phyloP scores from a whole-genome alignment of 2,888 invertebrate species.

The Drosophila subquinaria region DNA sequence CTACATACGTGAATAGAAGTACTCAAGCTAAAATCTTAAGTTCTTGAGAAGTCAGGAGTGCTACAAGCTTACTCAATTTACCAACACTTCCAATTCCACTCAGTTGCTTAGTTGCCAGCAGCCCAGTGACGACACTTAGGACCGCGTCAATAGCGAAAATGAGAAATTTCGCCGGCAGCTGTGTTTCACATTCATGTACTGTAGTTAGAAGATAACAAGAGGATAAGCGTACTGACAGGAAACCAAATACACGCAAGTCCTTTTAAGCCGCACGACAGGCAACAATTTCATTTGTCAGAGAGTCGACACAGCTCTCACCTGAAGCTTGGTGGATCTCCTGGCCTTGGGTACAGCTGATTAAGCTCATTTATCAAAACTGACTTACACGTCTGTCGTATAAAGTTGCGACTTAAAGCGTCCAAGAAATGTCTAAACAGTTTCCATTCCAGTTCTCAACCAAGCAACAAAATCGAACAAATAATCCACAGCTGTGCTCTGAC shows the following conservation, averaged over 20 bases:
- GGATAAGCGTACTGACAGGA: slow-evolving; percentile 1
- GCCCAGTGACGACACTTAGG: slow-evolving; percentile 11
- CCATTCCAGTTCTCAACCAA: background rate
- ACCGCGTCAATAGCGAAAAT: slow-evolving; percentile 24
- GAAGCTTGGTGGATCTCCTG: slow-evolving; percentile 20
- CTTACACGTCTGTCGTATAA: slow-evolving; percentile 24
- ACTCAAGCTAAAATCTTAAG: background rate
- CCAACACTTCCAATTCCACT: slow-evolving; percentile 2
- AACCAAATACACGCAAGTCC: slow-evolving; percentile 24
- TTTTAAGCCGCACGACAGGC: slow-evolving; percentile 41
- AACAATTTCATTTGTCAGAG: slow-evolving; percentile 48
- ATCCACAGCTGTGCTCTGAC: slow-evolving; percentile 7
- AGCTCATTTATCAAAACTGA: slow-evolving; percentile 60
- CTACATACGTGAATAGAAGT: background rate
- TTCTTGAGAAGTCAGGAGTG: background rate
- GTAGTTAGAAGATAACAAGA: slow-evolving; percentile 8
- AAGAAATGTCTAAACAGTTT: background rate
- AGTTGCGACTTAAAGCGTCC: slow-evolving; percentile 40
- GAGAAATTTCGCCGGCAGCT: slow-evolving; percentile 34
- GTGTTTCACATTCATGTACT: slow-evolving; percentile 40
- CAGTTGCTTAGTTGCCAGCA: slow-evolving; percentile 10
- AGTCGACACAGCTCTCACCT: slow-evolving; percentile 24
- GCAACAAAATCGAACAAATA: background rate
- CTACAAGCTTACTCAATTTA: background rate
- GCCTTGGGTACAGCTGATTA: slow-evolving; percentile 67